These are phyloP conservation scores for Dryobates pubescens DNA, from an alignment of 2,797 vertebrate genomes.

Conservation along the genomic window DNA sequence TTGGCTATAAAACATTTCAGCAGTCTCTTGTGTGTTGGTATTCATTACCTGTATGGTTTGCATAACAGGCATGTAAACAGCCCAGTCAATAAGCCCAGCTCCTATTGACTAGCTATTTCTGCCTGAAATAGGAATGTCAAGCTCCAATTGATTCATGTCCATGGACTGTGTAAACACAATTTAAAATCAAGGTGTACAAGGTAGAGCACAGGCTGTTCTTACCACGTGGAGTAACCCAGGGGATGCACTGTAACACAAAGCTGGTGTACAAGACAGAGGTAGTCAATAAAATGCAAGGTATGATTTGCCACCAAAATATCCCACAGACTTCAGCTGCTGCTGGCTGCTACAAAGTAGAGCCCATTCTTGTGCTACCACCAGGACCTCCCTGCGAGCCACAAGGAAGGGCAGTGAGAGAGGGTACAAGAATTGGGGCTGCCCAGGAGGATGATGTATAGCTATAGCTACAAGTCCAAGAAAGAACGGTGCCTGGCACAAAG, in stretches of 20 bases:
- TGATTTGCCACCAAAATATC: not conserved
- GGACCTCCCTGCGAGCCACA: not conserved
- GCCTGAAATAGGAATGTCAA: conserved; percentile 32
- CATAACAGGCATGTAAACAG: not conserved
- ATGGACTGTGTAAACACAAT: conserved; percentile 17
- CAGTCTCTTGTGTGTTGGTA: not conserved
- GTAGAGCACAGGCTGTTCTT: not conserved
- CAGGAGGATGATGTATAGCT: not conserved
- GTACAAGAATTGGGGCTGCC: not conserved
- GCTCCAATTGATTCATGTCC: conserved; percentile 38
- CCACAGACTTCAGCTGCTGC: not conserved
- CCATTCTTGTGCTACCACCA: not conserved
- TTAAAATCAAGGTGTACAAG: conserved; percentile 22
- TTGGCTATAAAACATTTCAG: not conserved
- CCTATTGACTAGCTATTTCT: conserved; percentile 50
- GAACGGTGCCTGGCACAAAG: not conserved
- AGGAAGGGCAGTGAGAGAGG: not conserved
- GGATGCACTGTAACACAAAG: not conserved
- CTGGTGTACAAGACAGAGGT: not conserved
- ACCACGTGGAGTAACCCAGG: not conserved
- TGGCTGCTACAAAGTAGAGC: not conserved
- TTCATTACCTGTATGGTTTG: conserved; percentile 7
- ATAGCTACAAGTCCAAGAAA: not conserved
- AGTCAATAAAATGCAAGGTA: not conserved
- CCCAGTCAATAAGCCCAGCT: conserved; percentile 39